A percentile compares a stretch with the other conserved stretches of the same genome.
Evolutionary conservation across 2,797 vertebrate genomes (phyloP).

Genomic region (Rachycentron canadum): DNA sequence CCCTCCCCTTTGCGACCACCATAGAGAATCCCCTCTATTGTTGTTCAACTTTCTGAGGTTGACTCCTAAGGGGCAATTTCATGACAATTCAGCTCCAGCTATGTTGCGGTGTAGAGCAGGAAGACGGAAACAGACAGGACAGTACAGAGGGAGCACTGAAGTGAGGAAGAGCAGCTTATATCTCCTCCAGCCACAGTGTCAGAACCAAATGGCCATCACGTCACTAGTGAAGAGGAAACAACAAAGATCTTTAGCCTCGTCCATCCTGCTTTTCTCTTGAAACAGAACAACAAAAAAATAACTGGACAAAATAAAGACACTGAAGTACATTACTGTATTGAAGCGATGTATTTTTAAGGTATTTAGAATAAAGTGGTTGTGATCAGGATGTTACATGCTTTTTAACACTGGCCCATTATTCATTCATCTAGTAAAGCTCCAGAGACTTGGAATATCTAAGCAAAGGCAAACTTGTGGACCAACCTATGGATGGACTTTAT

Average conservation of each 20-base stretch:
- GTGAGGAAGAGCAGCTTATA: slow-evolving; percentile 41
- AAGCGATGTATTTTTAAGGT: slow-evolving; percentile 17
- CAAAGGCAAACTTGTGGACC: neutral
- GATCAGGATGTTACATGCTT: neutral
- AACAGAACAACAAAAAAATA: neutral
- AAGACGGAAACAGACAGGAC: slow-evolving; percentile 41
- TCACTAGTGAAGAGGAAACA: slow-evolving; percentile 35
- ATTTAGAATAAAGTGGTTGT: neutral
- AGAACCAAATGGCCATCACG: slow-evolving; percentile 43
- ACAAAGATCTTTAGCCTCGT: slow-evolving; percentile 16
- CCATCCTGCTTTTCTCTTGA: slow-evolving; percentile 14
- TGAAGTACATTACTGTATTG: neutral
- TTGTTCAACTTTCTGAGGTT: slow-evolving; percentile 70
- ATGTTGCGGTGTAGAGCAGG: slow-evolving; percentile 60
- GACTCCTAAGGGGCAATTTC: slow-evolving; percentile 59
- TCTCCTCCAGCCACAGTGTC: slow-evolving; percentile 44
- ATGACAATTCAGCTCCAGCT: slow-evolving; percentile 70
- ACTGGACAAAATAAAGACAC: neutral
- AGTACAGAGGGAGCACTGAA: slow-evolving; percentile 56
- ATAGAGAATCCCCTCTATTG: slow-evolving; percentile 58
- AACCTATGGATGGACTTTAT: neutral
- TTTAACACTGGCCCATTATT: slow-evolving; percentile 4
- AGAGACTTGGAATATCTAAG: neutral
- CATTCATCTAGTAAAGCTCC: neutral
- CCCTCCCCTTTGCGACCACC: slow-evolving; percentile 34